Conservation (phyloP, 2,888 invertebrate genomes). For the Cistogaster globosa region DNA sequence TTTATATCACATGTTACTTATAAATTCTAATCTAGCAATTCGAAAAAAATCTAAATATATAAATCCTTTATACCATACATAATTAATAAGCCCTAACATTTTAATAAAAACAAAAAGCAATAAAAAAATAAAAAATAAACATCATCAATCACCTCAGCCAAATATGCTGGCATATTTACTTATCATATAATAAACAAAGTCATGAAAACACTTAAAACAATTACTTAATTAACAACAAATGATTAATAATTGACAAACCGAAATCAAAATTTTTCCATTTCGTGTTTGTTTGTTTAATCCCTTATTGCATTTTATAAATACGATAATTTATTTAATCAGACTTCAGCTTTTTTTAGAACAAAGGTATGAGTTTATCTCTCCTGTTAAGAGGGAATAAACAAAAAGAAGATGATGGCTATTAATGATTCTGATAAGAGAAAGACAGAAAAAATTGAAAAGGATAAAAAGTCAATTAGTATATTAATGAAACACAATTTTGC, state of each 20-base stretch:
- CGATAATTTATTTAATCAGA: conserved; percentile 35
- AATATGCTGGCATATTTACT: too few relatives aligned
- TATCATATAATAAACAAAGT: background rate
- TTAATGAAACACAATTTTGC: conserved; percentile 38
- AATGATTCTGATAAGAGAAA: background rate
- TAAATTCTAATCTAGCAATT: too few relatives aligned
- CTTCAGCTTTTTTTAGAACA: background rate
- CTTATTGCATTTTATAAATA: conserved; percentile 5
- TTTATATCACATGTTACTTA: too few relatives aligned
- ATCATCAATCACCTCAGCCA: too few relatives aligned
- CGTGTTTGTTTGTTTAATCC: background rate
- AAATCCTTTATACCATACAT: too few relatives aligned
- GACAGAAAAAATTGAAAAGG: background rate
- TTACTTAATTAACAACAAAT: conserved; percentile 37
- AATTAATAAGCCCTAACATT: too few relatives aligned
- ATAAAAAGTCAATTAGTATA: conserved; percentile 33
- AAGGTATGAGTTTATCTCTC: background rate
- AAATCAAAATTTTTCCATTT: conserved; percentile 3
- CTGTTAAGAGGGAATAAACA: background rate
- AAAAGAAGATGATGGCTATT: background rate
- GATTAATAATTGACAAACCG: conserved; percentile 26
- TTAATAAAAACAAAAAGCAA: too few relatives aligned
- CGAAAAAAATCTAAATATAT: too few relatives aligned
- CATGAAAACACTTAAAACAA: background rate
- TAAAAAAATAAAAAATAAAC: too few relatives aligned